These are phyloP conservation scores for Bos javanicus DNA, from an alignment of 2,113 vertebrate genomes.

Conservation along the genomic window DNA sequence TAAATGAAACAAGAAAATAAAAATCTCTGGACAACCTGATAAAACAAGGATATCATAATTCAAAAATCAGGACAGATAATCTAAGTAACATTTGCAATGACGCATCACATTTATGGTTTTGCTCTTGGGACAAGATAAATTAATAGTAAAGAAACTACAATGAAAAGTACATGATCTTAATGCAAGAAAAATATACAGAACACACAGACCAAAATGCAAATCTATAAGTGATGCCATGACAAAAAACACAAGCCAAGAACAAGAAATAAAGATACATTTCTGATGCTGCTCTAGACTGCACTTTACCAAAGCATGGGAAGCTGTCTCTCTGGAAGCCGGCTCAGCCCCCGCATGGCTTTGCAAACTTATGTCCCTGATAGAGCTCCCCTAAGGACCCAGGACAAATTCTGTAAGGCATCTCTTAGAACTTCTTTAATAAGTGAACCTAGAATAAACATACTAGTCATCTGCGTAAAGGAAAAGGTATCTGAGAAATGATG, in stretches of 20 bases:
- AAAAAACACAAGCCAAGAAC: neutral
- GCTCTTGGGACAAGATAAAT: neutral
- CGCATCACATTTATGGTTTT: neutral
- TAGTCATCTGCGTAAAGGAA: neutral
- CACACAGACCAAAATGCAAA: neutral
- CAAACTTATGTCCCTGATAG: neutral
- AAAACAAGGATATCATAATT: neutral
- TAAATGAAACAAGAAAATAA: neutral
- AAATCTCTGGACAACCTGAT: neutral
- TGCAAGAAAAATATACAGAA: neutral
- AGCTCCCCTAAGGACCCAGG: neutral
- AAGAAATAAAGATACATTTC: neutral
- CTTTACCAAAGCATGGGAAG: neutral
- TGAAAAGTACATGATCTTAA: neutral
- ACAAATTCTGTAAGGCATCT: neutral
- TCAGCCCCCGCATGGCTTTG: neutral
- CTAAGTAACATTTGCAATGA: neutral
- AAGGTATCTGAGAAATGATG: neutral
- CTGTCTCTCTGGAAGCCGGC: neutral
- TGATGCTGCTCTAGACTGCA: neutral
- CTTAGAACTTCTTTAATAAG: neutral
- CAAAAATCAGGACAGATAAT: neutral
- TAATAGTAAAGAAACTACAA: neutral
- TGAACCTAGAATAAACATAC: neutral
- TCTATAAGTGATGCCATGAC: neutral